A percentile compares a stretch with the other conserved stretches of the same genome.
Evolutionary conservation across 2,113 vertebrate species (phyloP).

Genomic region (Willisornis vidua): DNA sequence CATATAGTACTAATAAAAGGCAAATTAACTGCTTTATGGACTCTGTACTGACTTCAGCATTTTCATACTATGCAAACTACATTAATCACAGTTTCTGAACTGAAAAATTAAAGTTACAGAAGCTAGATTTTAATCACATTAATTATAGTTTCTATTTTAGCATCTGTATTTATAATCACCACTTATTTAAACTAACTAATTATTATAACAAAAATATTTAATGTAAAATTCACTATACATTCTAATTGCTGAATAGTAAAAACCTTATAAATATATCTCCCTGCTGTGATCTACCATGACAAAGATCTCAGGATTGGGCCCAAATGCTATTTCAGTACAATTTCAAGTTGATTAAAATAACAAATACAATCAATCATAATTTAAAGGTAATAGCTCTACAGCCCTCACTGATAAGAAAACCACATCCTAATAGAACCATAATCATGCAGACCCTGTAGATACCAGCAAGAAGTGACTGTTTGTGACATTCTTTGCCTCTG

Average conservation of each 20-base stretch:
- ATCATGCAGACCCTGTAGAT: not conserved
- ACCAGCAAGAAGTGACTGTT: not conserved
- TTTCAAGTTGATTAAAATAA: not conserved
- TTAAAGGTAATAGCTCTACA: not conserved
- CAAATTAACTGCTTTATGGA: not conserved
- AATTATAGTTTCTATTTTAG: slow-evolving; percentile 2
- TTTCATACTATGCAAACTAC: not conserved
- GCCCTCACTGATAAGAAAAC: not conserved
- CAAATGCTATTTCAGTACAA: not conserved
- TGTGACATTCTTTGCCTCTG: not conserved
- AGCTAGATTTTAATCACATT: not conserved
- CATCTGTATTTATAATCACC: not conserved
- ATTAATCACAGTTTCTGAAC: not conserved
- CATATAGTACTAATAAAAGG: not conserved
- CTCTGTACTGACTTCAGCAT: not conserved
- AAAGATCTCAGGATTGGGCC: not conserved
- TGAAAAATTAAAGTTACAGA: slow-evolving; percentile 15
- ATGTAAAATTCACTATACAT: not conserved
- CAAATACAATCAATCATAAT: not conserved
- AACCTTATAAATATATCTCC: not conserved
- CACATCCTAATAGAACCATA: not conserved
- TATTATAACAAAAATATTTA: not conserved
- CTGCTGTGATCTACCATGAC: not conserved
- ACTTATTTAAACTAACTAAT: not conserved
- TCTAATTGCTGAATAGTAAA: not conserved